These are phyloP conservation scores for Apodemus agrarius DNA, from an alignment of 2,797 vertebrate genomes.

Conservation along the genomic window DNA sequence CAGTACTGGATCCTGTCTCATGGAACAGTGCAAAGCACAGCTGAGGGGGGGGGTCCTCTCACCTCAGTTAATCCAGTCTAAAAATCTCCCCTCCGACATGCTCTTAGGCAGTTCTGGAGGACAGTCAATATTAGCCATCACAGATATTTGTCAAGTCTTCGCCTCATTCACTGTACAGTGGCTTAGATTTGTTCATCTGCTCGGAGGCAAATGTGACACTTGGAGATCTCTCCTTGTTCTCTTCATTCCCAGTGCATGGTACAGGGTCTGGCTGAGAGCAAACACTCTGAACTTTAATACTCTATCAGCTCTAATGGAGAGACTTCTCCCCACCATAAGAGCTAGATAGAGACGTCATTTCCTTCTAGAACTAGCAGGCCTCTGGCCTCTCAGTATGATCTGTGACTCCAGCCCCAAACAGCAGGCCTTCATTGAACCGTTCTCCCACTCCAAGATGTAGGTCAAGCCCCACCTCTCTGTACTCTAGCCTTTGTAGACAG, in stretches of 20 bases:
- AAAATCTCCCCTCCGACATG: background rate
- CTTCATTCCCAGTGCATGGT: background rate
- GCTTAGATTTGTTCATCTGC: background rate
- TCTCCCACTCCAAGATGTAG: background rate
- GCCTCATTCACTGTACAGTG: background rate
- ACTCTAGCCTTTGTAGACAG: background rate
- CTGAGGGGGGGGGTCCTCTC: background rate
- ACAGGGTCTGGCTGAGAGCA: background rate
- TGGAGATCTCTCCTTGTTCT: background rate
- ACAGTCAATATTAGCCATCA: background rate
- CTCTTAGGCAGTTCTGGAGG: background rate
- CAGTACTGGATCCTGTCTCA: background rate
- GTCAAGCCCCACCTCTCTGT: background rate
- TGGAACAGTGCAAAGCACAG: background rate
- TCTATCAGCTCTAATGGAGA: background rate
- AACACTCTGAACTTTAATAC: background rate
- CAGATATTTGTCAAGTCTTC: background rate
- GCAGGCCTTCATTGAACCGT: background rate
- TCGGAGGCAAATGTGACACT: background rate
- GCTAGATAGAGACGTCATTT: background rate
- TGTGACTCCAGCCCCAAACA: background rate
- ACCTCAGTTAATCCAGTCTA: background rate
- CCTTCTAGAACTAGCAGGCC: background rate
- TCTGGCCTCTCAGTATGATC: background rate
- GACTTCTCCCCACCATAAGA: background rate